Base-by-base conservation (phyloP, 2,888 invertebrate species). In the Lobophora halterata region DNA sequence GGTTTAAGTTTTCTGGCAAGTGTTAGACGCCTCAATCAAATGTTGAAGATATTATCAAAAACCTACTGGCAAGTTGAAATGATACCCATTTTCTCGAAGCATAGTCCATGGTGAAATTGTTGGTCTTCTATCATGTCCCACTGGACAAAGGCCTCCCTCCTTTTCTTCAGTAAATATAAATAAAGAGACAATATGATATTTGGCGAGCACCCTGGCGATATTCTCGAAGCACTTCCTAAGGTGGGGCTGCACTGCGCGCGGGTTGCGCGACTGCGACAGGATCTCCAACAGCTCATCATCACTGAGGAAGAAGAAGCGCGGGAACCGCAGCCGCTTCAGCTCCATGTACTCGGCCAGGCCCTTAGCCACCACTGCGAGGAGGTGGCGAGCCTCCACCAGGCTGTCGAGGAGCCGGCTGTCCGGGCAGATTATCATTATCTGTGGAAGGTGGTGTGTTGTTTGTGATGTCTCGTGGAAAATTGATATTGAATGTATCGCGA, bases 191-290 rank as follows among this genome's bases (percentile, higher is more conserved):
- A n/a, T n/a, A n/a, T n/a, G n/a, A n/a, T n/a, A n/a, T n/a, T n/a
- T n/a, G n/a, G n/a, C 5, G 3, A 19, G n/a, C 20, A 90, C 90
- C 82, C 80, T 89, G 4, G 91, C 91, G 56, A 95, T 92, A 60
- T 92, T 93, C 70, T 95, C 95, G 72, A 95, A 95, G 74, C 95
- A 95, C 72, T 95, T 95, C 50, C 92, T 89, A n/a, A 95, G 79
- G 76, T 95, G 94, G 0, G 94, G 94, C 69, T 95, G 94, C 1
- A 95, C 93, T 0, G 93, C 91, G 23, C 89, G 76, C 0, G 95
- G 94, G 63, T 95, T 93, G 39, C 92, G 90, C 0, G 94, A 92
- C 78, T 95, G 93, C 0, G 95, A 93, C 28, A 95, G 79, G 27
- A 95, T 94, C 73, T 95, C 94, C 50, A 95, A 79, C 16, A 95